Conservation (phyloP, 2,888 invertebrate genomes). For the Aleiodes testaceus region DNA sequence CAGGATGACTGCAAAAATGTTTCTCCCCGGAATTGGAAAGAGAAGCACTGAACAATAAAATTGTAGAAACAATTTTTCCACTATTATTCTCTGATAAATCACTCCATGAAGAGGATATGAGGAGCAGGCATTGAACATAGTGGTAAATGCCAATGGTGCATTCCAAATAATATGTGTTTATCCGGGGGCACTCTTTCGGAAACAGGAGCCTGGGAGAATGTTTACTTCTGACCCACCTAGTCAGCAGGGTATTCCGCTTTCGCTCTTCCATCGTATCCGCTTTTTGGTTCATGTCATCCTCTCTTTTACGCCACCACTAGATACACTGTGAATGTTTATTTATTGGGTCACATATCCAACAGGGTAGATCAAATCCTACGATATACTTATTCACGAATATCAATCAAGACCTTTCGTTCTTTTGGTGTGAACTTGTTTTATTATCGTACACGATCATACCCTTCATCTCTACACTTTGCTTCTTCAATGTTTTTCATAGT, state of each 20-base stretch:
- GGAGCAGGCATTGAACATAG: neutral
- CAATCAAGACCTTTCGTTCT: conserved; percentile 11
- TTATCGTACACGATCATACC: conserved; percentile 15
- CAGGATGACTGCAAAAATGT: no score
- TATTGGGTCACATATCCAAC: conserved; percentile 14
- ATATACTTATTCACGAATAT: conserved; percentile 5
- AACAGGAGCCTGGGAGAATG: conserved; percentile 1
- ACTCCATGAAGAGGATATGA: neutral
- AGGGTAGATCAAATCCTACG: neutral
- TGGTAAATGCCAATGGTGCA: conserved; percentile 1
- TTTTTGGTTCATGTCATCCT: neutral
- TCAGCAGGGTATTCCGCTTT: conserved; percentile 12
- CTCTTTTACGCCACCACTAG: neutral
- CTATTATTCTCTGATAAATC: neutral
- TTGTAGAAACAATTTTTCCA: no score
- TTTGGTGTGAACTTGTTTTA: neutral
- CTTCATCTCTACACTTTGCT: conserved; percentile 7
- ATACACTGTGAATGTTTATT: conserved; percentile 19
- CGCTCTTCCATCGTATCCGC: conserved; percentile 5
- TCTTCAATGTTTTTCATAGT: conserved; percentile 23
- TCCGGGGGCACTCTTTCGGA: neutral
- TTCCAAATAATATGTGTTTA: neutral
- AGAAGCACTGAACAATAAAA: no score
- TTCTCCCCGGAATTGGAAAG: no score
- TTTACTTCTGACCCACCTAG: conserved; percentile 4